Conservation (phyloP, 1,140 invertebrate genomes). For the Meloidogyne chitwoodi region DNA sequence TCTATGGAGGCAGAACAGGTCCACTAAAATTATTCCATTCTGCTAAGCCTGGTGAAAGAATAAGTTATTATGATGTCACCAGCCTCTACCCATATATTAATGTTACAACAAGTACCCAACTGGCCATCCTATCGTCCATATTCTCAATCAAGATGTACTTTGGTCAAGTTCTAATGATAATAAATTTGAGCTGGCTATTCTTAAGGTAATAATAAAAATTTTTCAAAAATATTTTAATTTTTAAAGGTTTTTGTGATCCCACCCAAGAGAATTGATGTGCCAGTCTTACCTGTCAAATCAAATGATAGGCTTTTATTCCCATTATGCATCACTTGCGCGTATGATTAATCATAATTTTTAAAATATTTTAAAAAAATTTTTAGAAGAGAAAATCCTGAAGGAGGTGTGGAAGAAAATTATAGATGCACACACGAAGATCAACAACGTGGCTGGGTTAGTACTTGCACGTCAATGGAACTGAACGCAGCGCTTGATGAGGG, state of each 20-base stretch:
- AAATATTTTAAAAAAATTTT: too few relatives aligned
- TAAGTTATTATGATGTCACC: background rate
- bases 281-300: background rate
- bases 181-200: background rate
- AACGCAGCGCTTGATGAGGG: background rate
- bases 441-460: background rate
- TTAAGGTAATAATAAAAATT: background rate
- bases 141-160: background rate
- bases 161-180: background rate
- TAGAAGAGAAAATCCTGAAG: background rate
- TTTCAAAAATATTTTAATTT: too few relatives aligned
- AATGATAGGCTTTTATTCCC: background rate
- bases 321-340: background rate
- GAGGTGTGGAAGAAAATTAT: background rate
- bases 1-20: conserved; percentile 4
- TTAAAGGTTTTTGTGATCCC: background rate
- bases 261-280: background rate
- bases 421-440: background rate
- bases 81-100: background rate
- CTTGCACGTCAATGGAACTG: background rate
- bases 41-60: background rate
- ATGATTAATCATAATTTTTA: background rate
- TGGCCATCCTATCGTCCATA: background rate
- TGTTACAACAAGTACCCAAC: background rate
- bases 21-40: background rate